Conservation (phyloP, 2,797 vertebrate species). For the Fratercula arctica region DNA sequence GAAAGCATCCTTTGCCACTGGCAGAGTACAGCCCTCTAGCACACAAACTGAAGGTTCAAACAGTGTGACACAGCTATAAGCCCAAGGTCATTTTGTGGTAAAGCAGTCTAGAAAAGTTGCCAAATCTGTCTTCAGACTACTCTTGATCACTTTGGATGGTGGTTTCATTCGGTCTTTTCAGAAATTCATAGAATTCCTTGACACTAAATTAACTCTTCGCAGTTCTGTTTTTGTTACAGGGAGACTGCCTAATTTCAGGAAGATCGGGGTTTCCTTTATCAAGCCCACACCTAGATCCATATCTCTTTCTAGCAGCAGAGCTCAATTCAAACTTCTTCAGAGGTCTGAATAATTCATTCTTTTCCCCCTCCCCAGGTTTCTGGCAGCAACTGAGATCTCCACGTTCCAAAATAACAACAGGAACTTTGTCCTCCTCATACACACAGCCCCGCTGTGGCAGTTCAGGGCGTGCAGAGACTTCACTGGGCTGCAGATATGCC, state of each 20-base stretch:
- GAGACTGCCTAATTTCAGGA: not conserved
- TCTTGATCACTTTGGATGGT: not conserved
- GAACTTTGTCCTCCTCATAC: not conserved
- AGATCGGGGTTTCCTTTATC: not conserved
- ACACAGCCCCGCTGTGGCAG: not conserved
- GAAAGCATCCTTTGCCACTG: slow-evolving; percentile 14
- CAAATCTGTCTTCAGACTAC: not conserved
- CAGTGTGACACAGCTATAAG: not conserved
- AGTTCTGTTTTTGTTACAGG: not conserved
- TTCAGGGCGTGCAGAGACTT: not conserved
- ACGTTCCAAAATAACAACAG: not conserved
- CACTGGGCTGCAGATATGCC: not conserved
- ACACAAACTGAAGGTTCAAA: slow-evolving; percentile 3
- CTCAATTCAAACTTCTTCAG: not conserved
- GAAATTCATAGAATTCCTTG: not conserved
- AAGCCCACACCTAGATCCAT: not conserved
- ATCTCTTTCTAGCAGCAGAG: not conserved
- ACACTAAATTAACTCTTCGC: not conserved
- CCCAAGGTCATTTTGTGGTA: not conserved
- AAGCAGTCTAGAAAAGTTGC: not conserved
- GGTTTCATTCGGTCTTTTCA: not conserved
- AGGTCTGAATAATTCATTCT: not conserved
- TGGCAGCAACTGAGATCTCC: not conserved
- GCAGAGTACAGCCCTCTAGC: not conserved
- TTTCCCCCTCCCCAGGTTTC: not conserved